Conservation (phyloP, 2,888 invertebrate species). For the Lepidochitona cinerea region DNA sequence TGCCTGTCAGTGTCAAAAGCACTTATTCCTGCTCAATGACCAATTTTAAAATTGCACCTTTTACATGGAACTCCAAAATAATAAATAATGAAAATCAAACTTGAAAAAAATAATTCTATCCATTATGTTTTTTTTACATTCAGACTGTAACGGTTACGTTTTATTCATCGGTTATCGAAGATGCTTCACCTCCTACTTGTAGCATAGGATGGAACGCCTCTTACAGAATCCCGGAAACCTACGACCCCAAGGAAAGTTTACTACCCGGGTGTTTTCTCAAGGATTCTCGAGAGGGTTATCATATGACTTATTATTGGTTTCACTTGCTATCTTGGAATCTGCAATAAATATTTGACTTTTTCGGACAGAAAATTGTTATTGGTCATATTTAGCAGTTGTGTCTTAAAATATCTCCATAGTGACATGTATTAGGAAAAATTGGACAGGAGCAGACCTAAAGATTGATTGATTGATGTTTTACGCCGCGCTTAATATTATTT, state of each 20-base stretch:
- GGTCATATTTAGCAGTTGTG: too few species aligned
- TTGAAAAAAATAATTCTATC: too few species aligned
- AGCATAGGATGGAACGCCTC: constrained; percentile 48
- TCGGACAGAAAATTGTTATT: too few species aligned
- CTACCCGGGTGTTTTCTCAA: constrained; percentile 46
- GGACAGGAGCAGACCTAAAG: too few species aligned
- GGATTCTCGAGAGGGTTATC: constrained; percentile 54
- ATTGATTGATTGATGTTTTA: not conserved
- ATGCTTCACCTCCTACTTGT: constrained; percentile 55
- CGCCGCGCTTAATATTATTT: not conserved
- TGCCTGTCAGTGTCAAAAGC: too few species aligned
- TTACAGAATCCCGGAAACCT: constrained; percentile 40
- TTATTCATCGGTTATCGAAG: constrained; percentile 53
- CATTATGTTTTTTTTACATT: too few species aligned
- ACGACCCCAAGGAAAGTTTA: constrained; percentile 26
- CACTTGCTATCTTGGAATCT: constrained; percentile 47
- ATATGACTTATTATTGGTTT: constrained; percentile 61
- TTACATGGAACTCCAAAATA: too few species aligned
- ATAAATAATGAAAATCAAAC: too few species aligned
- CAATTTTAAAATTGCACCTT: too few species aligned
- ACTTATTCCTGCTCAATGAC: too few species aligned
- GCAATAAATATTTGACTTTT: not conserved
- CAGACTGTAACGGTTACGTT: constrained; percentile 46
- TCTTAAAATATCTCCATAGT: too few species aligned
- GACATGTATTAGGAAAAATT: too few species aligned